Base-by-base conservation (phyloP, 2,113 vertebrate genomes). In the Periophthalmodon schlosseri region DNA sequence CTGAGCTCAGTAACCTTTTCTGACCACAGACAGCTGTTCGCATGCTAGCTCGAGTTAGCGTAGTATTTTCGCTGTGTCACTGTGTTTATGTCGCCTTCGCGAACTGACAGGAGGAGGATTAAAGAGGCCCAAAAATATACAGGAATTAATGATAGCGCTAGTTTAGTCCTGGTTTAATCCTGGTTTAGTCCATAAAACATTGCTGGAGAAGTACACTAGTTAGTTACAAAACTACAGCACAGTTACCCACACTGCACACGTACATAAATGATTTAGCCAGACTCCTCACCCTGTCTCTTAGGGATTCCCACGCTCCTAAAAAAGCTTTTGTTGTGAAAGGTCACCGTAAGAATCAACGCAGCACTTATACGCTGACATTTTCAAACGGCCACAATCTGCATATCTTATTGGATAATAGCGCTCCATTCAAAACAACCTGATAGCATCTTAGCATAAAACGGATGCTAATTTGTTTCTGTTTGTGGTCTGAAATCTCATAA, bases 321-420 rank as follows among this genome's bases (percentile, higher is more conserved):
- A 39, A 6, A 57, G 60, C 80, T 84, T 70, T 60, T 85, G 71
- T 76, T 65, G 75, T 67, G 69, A 63, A 73, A 74, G 73, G 82
- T 52, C 69, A 67, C 24, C 60, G 11, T 75, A 72, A 68, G 12
- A 68, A 68, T 68, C 21, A 72, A 72, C 21, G n/a, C 69, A 52
- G 28, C 60, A 75, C 54, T 61, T 46, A 67, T 21, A 54, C 47
- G 66, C 69, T 93, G 91, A 86, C 92, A 93, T 94, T 93, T 86
- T 78, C 69, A 68, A 91, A 91, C 76, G 89, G 89, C 91, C 91
- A 91, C 73, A 72, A 89, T 94, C 91, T 89, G 74, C 91, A 94
- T 92, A 85, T 91, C 79, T 77, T 72, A 88, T 82, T 76, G 70
- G 75, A 74, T 84, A 83, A 79, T 83, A 74, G 23, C 47, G 33